These are phyloP conservation scores for Saiga tatarica DNA, from an alignment of 2,113 vertebrate genomes.

Conservation along the genomic window DNA sequence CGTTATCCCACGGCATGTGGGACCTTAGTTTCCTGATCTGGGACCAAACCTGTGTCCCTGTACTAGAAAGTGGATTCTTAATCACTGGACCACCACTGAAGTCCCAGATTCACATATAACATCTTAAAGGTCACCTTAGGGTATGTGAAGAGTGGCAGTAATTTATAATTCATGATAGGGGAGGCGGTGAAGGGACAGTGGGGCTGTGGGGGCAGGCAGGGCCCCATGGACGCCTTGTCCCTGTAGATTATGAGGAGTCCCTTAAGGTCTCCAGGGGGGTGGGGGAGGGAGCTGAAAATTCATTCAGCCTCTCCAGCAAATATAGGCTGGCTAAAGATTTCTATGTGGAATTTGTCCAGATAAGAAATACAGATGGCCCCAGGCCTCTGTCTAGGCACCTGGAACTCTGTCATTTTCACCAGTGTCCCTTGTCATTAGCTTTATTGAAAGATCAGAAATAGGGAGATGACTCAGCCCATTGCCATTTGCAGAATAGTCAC, in stretches of 20 bases:
- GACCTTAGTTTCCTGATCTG: neutral
- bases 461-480: neutral
- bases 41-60: neutral
- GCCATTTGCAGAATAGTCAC: neutral
- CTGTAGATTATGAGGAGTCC: neutral
- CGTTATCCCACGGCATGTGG: rapidly evolving
- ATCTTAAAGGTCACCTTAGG: neutral
- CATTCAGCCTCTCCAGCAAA: neutral
- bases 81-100: neutral
- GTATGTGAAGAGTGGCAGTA: neutral
- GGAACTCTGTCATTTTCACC: neutral
- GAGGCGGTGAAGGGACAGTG: neutral
- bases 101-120: neutral
- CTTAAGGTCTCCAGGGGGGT: neutral
- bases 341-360: neutral
- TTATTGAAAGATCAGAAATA: neutral
- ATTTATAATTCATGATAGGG: neutral
- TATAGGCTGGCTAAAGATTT: neutral
- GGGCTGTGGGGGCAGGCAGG: neutral
- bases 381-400: neutral
- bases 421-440: neutral
- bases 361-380: neutral
- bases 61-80: neutral
- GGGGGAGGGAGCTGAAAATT: neutral
- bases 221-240: neutral